Conservation (phyloP, 2,113 vertebrate species). For the Bombycilla garrulus region DNA sequence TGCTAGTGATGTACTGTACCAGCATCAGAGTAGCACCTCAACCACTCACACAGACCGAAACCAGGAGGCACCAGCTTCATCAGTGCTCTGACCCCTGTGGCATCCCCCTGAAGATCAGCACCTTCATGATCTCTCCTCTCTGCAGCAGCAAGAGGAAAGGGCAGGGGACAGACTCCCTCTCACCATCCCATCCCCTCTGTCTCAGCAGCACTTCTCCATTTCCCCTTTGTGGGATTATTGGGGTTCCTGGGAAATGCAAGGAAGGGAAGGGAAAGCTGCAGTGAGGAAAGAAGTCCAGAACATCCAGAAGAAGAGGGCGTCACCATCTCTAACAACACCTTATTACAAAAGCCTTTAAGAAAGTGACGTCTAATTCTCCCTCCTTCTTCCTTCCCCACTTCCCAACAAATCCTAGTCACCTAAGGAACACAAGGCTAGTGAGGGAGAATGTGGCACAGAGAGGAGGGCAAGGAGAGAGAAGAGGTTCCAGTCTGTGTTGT, state of each 20-base stretch:
- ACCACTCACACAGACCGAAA: background rate
- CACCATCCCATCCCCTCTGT: background rate
- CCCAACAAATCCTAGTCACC: background rate
- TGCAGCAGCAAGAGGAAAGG: background rate
- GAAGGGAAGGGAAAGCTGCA: background rate
- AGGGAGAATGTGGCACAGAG: background rate
- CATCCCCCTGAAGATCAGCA: background rate
- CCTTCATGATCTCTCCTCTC: background rate
- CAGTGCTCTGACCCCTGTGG: background rate
- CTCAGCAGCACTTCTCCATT: background rate
- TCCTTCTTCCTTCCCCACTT: background rate
- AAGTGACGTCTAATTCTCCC: background rate
- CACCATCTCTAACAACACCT: background rate
- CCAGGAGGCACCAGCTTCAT: background rate
- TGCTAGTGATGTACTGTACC: rapidly evolving
- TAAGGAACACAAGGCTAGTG: background rate
- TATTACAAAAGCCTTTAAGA: background rate
- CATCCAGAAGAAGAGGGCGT: background rate
- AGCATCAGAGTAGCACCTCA: background rate
- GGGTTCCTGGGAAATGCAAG: background rate
- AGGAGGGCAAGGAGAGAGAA: background rate
- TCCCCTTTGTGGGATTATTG: background rate
- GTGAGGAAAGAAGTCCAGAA: background rate
- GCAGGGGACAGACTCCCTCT: background rate
- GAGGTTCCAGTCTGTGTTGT: background rate